phyloP scores from a whole-genome alignment of 2,113 vertebrate genomes.

The Glaucidium brasilianum region DNA sequence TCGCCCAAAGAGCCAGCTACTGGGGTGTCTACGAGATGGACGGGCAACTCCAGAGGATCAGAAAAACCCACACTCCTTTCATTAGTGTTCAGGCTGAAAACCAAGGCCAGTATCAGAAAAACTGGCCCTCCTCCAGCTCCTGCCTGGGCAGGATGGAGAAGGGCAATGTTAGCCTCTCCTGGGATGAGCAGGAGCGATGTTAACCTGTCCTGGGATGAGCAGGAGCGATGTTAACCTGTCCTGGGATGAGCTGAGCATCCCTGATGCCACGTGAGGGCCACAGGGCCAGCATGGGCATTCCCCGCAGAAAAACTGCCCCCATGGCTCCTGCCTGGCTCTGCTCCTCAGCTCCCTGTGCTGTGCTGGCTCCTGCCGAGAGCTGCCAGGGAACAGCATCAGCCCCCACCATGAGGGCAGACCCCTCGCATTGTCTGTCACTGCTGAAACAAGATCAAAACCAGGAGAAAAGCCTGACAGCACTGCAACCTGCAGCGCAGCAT shows the following conservation, averaged over 20 bases:
- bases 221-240: no score
- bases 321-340: background rate
- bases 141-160: background rate
- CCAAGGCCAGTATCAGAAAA: background rate
- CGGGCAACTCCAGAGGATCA: background rate
- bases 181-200: background rate
- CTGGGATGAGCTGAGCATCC: background rate
- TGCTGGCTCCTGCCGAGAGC: background rate
- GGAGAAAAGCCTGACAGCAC: background rate
- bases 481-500: no score
- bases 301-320: background rate
- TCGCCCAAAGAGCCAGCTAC: background rate
- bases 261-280: accelerated
- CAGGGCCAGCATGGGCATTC: accelerated
- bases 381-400: background rate
- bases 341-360: background rate
- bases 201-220: background rate
- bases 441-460: background rate
- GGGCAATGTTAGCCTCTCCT: background rate
- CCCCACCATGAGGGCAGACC: background rate
- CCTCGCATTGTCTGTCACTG: background rate
- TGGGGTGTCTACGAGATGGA: accelerated
- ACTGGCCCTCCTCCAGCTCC: background rate
- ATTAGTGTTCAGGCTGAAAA: background rate
- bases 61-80: background rate